Conservation (phyloP, 2,113 vertebrate species). For the Prietella phreatophila region DNA sequence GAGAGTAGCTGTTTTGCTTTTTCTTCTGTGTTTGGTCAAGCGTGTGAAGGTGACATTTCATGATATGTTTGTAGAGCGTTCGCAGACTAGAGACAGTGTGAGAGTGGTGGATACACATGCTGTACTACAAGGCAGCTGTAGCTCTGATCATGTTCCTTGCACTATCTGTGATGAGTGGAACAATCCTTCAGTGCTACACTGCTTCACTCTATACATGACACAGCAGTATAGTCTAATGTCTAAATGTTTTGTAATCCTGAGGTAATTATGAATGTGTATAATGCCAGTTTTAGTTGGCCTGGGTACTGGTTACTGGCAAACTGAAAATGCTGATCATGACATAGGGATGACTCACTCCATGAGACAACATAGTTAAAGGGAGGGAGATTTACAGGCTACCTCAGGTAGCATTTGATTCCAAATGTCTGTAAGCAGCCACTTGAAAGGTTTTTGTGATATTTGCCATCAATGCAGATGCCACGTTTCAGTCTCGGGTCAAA, state of each 20-base stretch:
- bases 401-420: neutral
- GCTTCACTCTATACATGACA: neutral
- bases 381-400: neutral
- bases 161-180: neutral
- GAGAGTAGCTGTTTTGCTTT: neutral
- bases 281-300: neutral
- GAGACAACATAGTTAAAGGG: neutral
- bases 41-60: neutral
- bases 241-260: neutral
- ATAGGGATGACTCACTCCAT: neutral
- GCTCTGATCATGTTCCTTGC: neutral
- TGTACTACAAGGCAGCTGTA: neutral
- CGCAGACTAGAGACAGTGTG: neutral
- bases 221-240: neutral
- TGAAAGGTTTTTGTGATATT: neutral
- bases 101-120: neutral
- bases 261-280: neutral
- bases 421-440: neutral
- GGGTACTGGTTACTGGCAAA: neutral
- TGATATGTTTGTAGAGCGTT: neutral
- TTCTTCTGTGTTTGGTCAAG: neutral
- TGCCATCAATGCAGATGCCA: neutral
- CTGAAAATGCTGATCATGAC: slow-evolving; percentile 21
- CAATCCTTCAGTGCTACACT: neutral
- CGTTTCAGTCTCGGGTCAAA: neutral